Conservation (phyloP, 2,888 invertebrate genomes). For the Leucoptera coffeella region DNA sequence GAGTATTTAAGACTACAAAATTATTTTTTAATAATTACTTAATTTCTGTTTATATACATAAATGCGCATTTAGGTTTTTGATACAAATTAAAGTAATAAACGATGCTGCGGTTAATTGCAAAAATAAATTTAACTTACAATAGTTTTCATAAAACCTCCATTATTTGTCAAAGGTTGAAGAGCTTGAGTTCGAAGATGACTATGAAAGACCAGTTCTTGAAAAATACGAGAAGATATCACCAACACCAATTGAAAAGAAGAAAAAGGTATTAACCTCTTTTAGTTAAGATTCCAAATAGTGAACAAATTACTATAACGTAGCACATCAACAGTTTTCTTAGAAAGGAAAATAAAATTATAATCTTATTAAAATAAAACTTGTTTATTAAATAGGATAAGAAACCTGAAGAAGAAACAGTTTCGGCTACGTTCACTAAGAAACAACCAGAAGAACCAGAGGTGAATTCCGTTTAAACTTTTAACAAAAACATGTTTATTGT, state of each 20-base stretch:
- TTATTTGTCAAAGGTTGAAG: constrained; percentile 51
- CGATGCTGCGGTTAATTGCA: too few relatives aligned
- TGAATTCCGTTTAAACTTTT: background rate
- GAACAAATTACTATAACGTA: constrained; percentile 4
- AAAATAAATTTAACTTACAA: too few relatives aligned
- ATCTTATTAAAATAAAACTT: background rate
- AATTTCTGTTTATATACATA: too few relatives aligned
- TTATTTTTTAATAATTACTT: too few relatives aligned
- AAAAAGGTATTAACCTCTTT: constrained; percentile 30
- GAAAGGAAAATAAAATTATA: too few relatives aligned
- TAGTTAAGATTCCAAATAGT: too few relatives aligned
- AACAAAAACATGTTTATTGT: too few relatives aligned
- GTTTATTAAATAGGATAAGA: constrained; percentile 16
- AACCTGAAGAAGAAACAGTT: constrained; percentile 18
- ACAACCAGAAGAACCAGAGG: constrained; percentile 34
- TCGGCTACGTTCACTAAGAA: constrained; percentile 29
- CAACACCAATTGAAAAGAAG: constrained; percentile 39
- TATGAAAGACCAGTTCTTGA: constrained; percentile 72
- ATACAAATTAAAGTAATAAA: too few relatives aligned
- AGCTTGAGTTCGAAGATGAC: constrained; percentile 60
- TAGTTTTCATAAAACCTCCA: too few relatives aligned
- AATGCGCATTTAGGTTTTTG: too few relatives aligned
- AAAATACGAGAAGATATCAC: constrained; percentile 57
- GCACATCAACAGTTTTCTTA: too few relatives aligned
- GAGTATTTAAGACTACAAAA: too few relatives aligned